A percentile compares a stretch with the other conserved stretches of the same genome.
Conservation (phyloP, 2,888 invertebrate species). For the Parelbella ahira region DNA sequence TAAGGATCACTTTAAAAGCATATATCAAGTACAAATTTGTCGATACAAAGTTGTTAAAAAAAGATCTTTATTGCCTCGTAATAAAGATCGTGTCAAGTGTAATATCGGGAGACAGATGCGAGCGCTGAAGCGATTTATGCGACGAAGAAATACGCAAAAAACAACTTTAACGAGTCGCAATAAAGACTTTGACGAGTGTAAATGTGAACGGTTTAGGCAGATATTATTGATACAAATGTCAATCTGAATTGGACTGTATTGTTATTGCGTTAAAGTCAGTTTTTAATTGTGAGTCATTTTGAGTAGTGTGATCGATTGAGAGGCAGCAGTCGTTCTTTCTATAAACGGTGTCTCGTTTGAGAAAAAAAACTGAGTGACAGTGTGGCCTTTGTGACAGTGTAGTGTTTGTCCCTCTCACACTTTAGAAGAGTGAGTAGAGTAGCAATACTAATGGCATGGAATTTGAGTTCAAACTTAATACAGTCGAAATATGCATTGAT, state of each 20-base stretch:
- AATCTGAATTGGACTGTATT: neutral
- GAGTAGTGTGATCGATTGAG: conserved; percentile 37
- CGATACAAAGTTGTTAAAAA: conserved; percentile 11
- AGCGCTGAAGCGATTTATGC: neutral
- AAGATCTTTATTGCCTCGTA: conserved; percentile 7
- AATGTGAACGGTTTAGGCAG: conserved; percentile 15
- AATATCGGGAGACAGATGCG: conserved; percentile 6
- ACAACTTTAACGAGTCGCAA: conserved; percentile 9
- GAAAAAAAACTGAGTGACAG: conserved; percentile 12
- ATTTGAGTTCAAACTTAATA: too few relatives aligned
- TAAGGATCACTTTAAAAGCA: neutral
- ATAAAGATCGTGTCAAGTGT: conserved; percentile 12
- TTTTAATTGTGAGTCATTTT: neutral
- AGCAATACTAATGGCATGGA: neutral
- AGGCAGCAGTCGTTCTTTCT: conserved; percentile 20
- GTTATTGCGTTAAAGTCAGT: neutral
- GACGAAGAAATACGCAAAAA: conserved; percentile 6
- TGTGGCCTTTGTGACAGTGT: conserved; percentile 6
- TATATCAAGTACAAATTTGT: neutral
- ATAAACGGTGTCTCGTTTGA: conserved; percentile 17
- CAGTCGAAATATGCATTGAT: too few relatives aligned
- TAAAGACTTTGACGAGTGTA: conserved; percentile 17
- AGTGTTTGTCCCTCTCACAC: neutral
- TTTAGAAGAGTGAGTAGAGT: neutral
- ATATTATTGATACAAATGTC: neutral